phyloP scores from a whole-genome alignment of 2,888 invertebrate species.

The Ypsolopha sequella region DNA sequence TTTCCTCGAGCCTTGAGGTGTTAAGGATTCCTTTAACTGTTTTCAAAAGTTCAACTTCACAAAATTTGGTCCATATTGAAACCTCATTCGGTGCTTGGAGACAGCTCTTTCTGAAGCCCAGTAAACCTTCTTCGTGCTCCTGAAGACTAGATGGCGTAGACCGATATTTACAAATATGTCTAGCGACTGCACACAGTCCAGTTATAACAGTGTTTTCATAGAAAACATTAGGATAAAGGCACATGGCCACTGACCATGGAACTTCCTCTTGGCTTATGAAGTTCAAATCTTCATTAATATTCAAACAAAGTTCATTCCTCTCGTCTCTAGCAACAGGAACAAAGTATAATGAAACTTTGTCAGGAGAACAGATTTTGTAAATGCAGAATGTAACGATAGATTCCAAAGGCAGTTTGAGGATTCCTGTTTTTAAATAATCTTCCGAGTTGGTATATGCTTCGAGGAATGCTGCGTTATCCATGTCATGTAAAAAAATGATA shows the following conservation, averaged over 20 bases:
- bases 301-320: slow-evolving; percentile 12
- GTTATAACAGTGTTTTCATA: slow-evolving; percentile 75
- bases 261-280: slow-evolving; percentile 35
- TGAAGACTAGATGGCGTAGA: slow-evolving; percentile 14
- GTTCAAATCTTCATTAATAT: slow-evolving; percentile 23
- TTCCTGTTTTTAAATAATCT: slow-evolving; percentile 19
- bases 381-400: slow-evolving; percentile 74
- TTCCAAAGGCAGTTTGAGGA: slow-evolving; percentile 60
- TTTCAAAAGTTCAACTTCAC: slow-evolving; percentile 84
- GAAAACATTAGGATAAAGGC: slow-evolving; percentile 75
- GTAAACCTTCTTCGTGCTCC: slow-evolving; percentile 63
- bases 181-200: slow-evolving; percentile 80
- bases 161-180: slow-evolving; percentile 42
- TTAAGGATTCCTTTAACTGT: slow-evolving; percentile 62
- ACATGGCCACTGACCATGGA: slow-evolving; percentile 60
- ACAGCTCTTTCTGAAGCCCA: slow-evolving; percentile 86
- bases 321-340: slow-evolving; percentile 30
- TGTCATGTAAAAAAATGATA: no score
- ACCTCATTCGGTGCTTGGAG: slow-evolving; percentile 86
- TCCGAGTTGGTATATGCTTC: slow-evolving; percentile 26
- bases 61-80: slow-evolving; percentile 92
- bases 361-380: slow-evolving; percentile 69
- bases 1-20: slow-evolving; percentile 18
- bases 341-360: slow-evolving; percentile 46
- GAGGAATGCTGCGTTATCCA: not conserved